Evolutionary conservation across 2,888 invertebrate species (phyloP).

Genomic region (Stegophylla sp.): DNA sequence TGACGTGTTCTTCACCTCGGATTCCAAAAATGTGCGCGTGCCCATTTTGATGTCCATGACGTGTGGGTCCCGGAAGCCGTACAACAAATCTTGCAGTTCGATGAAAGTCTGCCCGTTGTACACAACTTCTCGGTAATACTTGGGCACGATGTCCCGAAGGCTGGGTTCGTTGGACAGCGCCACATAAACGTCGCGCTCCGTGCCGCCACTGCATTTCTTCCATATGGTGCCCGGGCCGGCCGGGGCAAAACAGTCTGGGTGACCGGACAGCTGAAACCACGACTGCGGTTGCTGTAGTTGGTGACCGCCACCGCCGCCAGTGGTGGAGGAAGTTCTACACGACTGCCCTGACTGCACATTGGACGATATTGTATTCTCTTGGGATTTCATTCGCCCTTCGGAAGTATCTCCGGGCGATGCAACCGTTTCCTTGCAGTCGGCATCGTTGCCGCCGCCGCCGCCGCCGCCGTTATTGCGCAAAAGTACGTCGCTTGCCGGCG

Average conservation of each 20-base stretch:
- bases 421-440: neutral
- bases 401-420: too few relatives aligned
- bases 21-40: slow-evolving; percentile 91
- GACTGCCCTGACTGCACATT: slow-evolving; percentile 62
- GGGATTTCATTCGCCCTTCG: neutral
- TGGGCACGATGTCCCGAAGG: slow-evolving; percentile 66
- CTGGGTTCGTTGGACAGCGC: slow-evolving; percentile 77
- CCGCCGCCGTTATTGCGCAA: slow-evolving; percentile 65
- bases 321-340: slow-evolving; percentile 59
- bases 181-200: slow-evolving; percentile 81
- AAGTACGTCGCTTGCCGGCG: slow-evolving; percentile 86
- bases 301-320: neutral
- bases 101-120: slow-evolving; percentile 85
- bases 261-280: slow-evolving; percentile 94
- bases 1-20: slow-evolving; percentile 87
- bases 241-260: slow-evolving; percentile 89
- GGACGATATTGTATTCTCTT: neutral
- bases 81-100: slow-evolving; percentile 91
- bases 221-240: slow-evolving; percentile 93
- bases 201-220: slow-evolving; percentile 81
- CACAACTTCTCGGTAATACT: slow-evolving; percentile 82
- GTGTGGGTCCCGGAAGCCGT: slow-evolving; percentile 88
- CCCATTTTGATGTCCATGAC: slow-evolving; percentile 99
- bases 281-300: slow-evolving; percentile 45
- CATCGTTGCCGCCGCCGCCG: neutral